Conservation (phyloP, 2,113 vertebrate genomes). For the Gambusia affinis region DNA sequence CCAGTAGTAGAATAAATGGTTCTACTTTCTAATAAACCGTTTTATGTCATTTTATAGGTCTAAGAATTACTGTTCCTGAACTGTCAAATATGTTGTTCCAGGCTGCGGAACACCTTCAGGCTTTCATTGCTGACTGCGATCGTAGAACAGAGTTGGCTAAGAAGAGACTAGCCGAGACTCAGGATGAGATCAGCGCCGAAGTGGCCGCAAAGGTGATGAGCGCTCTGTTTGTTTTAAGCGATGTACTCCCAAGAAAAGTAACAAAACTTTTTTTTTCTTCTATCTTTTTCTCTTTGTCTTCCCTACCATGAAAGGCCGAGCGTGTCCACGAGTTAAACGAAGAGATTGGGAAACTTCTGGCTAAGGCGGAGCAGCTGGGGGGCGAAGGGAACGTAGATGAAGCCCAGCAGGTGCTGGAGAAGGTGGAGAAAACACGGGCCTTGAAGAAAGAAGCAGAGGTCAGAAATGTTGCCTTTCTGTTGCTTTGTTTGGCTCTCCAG, state of each 20-base stretch:
- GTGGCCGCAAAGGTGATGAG: conserved; percentile 92
- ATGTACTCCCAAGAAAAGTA: background rate
- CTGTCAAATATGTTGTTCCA: conserved; percentile 44
- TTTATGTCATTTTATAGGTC: no score
- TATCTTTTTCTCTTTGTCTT: background rate
- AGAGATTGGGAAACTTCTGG: conserved; percentile 97
- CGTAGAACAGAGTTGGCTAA: conserved; percentile 96
- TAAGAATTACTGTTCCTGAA: no score
- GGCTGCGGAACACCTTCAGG: conserved; percentile 98
- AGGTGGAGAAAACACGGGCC: conserved; percentile 93
- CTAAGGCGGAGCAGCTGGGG: conserved; percentile 94
- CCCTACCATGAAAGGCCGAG: conserved; percentile 84
- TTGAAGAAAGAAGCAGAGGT: conserved; percentile 98
- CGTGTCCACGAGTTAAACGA: conserved; percentile 97
- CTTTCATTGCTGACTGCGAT: conserved; percentile 98
- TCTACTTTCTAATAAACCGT: no score
- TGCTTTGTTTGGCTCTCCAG: no score
- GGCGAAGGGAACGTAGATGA: conserved; percentile 98
- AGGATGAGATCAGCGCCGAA: conserved; percentile 98
- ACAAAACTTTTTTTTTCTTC: background rate
- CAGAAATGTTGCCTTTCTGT: conserved; percentile 30
- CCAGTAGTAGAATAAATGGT: no score
- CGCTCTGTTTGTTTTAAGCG: background rate
- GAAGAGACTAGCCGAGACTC: conserved; percentile 96
- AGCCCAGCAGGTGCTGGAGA: conserved; percentile 96